Evolutionary conservation across 2,113 vertebrate species (phyloP).

Genomic region (Syngnathus typhle): DNA sequence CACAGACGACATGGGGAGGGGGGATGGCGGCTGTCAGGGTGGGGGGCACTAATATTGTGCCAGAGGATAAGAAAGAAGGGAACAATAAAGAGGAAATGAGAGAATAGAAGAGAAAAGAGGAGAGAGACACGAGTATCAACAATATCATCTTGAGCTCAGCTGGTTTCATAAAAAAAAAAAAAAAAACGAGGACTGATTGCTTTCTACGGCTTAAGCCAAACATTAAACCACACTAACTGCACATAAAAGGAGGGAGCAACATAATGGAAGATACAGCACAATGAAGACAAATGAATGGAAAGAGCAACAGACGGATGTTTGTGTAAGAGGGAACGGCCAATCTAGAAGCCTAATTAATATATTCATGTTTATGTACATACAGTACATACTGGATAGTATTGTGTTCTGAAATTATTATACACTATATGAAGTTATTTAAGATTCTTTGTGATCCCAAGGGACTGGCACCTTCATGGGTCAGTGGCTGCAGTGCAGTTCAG

Average conservation of each 20-base stretch:
- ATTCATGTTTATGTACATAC: conserved; percentile 51
- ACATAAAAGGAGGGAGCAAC: conserved; percentile 22
- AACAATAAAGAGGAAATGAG: conserved; percentile 27
- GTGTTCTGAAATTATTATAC: conserved; percentile 54
- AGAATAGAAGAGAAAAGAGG: conserved; percentile 21
- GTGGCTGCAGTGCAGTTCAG: conserved; percentile 47
- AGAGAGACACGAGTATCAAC: conserved; percentile 41
- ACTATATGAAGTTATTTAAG: conserved; percentile 46
- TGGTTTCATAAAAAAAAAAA: conserved; percentile 34
- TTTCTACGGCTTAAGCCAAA: conserved; percentile 51
- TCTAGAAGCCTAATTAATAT: conserved; percentile 34
- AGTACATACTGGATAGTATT: conserved; percentile 47
- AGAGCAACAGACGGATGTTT: conserved; percentile 28
- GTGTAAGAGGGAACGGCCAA: conserved; percentile 29
- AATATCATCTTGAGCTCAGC: conserved; percentile 45
- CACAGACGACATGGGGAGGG: conserved; percentile 56
- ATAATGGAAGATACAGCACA: conserved; percentile 26
- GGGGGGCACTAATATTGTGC: conserved; percentile 62
- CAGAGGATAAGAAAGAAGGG: conserved; percentile 47
- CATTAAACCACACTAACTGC: conserved; percentile 31
- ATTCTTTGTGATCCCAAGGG: conserved; percentile 57
- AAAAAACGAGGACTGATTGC: conserved; percentile 47
- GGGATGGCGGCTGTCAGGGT: background rate
- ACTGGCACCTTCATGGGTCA: conserved; percentile 51
- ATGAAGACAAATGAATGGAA: conserved; percentile 34